These are phyloP conservation scores for Gephyroberyx darwinii DNA, from an alignment of 2,797 vertebrate genomes.

Conservation along the genomic window DNA sequence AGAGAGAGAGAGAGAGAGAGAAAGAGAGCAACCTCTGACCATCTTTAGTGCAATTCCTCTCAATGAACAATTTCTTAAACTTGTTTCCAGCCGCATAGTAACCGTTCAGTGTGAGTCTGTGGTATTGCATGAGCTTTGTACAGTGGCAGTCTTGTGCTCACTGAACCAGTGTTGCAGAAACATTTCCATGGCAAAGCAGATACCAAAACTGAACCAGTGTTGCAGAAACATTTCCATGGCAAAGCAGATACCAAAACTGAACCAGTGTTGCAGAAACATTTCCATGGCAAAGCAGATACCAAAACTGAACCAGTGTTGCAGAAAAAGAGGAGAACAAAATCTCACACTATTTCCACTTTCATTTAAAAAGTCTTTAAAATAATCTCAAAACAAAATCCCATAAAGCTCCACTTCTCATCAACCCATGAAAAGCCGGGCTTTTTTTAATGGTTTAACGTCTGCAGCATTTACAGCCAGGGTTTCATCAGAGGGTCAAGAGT, in stretches of 20 bases:
- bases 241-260: conserved; percentile 44
- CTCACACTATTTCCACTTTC: conserved; percentile 48
- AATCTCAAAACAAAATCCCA: conserved; percentile 52
- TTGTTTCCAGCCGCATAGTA: conserved; percentile 4
- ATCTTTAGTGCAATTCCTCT: conserved; percentile 4
- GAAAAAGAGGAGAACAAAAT: conserved; percentile 30
- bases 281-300: conserved; percentile 36
- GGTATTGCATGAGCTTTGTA: conserved; percentile 45
- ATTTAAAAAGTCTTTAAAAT: conserved; percentile 49
- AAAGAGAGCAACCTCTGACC: neutral
- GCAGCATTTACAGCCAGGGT: conserved; percentile 37
- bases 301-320: conserved; percentile 36
- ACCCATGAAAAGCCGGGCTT: conserved; percentile 61
- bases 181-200: conserved; percentile 24
- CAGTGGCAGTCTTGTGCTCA: conserved; percentile 56
- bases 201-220: conserved; percentile 40
- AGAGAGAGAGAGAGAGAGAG: neutral
- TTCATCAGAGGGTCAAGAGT: conserved; percentile 26
- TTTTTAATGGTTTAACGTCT: conserved; percentile 61
- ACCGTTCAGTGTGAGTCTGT: conserved; percentile 38
- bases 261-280: conserved; percentile 40
- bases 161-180: conserved; percentile 45
- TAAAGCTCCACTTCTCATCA: conserved; percentile 57
- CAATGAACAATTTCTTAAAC: neutral
- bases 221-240: conserved; percentile 36